A percentile compares a stretch with the other conserved stretches of the same genome.
Conservation (phyloP, 1,140 invertebrate genomes). For the Mesaphorura yosii region DNA sequence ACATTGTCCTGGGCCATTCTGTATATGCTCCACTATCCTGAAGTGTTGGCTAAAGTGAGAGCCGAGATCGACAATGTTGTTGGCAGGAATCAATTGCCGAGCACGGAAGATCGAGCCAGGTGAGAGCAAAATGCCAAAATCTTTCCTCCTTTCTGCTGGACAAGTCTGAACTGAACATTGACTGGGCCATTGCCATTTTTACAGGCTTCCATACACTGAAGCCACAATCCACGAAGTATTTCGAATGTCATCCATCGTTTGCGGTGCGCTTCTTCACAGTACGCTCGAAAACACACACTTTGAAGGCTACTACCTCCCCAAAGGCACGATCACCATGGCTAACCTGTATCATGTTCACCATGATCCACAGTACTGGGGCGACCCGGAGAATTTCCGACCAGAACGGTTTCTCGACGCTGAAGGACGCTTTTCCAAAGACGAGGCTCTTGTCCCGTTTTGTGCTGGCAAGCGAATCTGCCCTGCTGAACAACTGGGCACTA, state of each 20-base stretch:
- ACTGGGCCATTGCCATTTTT: background rate
- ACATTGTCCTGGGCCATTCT: slow-evolving; percentile 16
- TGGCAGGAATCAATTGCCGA: background rate
- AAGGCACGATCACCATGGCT: slow-evolving; percentile 1
- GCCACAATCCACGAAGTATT: slow-evolving; percentile 3
- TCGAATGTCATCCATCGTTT: slow-evolving; percentile 6
- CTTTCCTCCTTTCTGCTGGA: too few relatives aligned
- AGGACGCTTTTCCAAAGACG: slow-evolving; percentile 29
- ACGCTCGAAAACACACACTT: background rate
- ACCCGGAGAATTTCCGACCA: slow-evolving; percentile 57
- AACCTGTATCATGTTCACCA: slow-evolving; percentile 44
- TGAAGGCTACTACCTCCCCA: slow-evolving; percentile 22
- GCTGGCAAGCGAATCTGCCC: slow-evolving; percentile 54
- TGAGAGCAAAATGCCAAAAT: too few relatives aligned
- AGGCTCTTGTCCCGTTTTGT: slow-evolving; percentile 33
- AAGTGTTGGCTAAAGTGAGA: slow-evolving; percentile 1
- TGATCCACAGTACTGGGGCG: slow-evolving; percentile 49
- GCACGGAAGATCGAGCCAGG: background rate
- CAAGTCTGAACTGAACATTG: too few relatives aligned
- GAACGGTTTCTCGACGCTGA: slow-evolving; percentile 45
- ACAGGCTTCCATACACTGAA: slow-evolving; percentile 3
- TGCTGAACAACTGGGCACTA: slow-evolving; percentile 57
- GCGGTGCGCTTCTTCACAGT: slow-evolving; percentile 1
- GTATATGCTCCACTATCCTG: slow-evolving; percentile 11
- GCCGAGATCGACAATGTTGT: background rate